phyloP scores from a whole-genome alignment of 53 echinoderm and acorn worm species.

The Astropecten irregularis region DNA sequence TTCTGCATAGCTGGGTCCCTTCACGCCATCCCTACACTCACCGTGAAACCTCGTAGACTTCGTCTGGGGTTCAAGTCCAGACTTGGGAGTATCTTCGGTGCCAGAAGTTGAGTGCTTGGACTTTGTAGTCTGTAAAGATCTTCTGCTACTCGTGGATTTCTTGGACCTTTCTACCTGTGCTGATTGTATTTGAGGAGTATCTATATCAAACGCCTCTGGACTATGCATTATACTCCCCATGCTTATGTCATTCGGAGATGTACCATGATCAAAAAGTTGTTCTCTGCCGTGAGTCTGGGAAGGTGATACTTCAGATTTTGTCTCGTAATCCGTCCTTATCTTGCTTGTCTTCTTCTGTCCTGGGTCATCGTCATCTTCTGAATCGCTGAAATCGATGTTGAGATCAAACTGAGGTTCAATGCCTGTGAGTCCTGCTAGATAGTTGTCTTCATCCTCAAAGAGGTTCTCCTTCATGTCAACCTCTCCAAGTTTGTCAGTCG shows the following conservation, averaged over 20 bases:
- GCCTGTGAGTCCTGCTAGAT: neutral
- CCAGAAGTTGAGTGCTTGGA: neutral
- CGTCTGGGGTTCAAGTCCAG: neutral
- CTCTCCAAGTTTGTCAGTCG: neutral
- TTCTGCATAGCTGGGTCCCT: neutral
- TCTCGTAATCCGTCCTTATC: too few relatives aligned
- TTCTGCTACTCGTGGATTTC: neutral
- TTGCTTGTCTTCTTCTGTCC: neutral
- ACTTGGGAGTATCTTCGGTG: conserved; percentile 27
- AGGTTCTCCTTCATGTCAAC: neutral
- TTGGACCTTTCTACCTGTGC: conserved; percentile 1
- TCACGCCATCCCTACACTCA: neutral
- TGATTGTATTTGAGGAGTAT: neutral
- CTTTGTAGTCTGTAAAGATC: neutral
- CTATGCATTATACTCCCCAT: too few relatives aligned
- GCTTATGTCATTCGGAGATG: too few relatives aligned
- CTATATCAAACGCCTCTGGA: neutral
- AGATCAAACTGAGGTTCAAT: conserved; percentile 33
- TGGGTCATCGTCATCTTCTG: conserved; percentile 6
- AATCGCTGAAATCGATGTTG: conserved; percentile 24
- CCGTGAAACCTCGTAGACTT: neutral
- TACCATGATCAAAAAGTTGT: too few relatives aligned
- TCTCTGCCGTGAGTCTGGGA: too few relatives aligned
- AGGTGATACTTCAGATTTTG: too few relatives aligned
- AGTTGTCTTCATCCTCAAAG: neutral